A percentile compares a stretch with the other conserved stretches of the same genome.
Evolutionary conservation across 2,888 invertebrate species (phyloP).

Genomic region (Himalopsyche japonica): DNA sequence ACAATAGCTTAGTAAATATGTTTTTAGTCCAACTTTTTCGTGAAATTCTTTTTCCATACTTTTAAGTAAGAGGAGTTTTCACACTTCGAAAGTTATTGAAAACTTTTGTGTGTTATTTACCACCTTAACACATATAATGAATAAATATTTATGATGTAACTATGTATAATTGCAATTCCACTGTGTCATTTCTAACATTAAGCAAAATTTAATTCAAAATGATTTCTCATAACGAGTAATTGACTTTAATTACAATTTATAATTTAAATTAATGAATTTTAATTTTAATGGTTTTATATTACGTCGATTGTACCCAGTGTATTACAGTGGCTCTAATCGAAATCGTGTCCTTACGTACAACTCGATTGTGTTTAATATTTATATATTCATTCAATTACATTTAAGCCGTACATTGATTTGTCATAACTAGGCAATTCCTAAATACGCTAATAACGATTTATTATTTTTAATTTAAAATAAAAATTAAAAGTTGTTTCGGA

Average conservation of each 20-base stretch:
- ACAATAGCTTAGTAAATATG: no score
- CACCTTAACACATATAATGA: neutral
- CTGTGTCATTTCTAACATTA: neutral
- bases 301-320: slow-evolving; percentile 5
- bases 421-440: slow-evolving; percentile 31
- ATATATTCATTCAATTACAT: neutral
- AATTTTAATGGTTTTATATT: neutral
- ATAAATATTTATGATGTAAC: neutral
- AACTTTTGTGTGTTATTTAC: no score
- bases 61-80: no score
- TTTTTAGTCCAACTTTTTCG: no score
- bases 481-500: no score
- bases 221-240: slow-evolving; percentile 16
- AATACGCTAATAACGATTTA: neutral
- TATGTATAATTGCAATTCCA: slow-evolving; percentile 12
- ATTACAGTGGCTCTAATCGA: neutral
- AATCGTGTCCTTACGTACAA: neutral
- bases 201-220: neutral
- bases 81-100: no score
- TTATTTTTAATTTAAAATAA: neutral
- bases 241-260: slow-evolving; percentile 1
- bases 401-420: slow-evolving; percentile 9
- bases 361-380: neutral
- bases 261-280: neutral
- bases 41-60: no score